Evolutionary conservation across 1,140 invertebrate genomes (phyloP), one percentile per base, ranked within the genome.

Genomic region (Neuroterus valhalla): DNA sequence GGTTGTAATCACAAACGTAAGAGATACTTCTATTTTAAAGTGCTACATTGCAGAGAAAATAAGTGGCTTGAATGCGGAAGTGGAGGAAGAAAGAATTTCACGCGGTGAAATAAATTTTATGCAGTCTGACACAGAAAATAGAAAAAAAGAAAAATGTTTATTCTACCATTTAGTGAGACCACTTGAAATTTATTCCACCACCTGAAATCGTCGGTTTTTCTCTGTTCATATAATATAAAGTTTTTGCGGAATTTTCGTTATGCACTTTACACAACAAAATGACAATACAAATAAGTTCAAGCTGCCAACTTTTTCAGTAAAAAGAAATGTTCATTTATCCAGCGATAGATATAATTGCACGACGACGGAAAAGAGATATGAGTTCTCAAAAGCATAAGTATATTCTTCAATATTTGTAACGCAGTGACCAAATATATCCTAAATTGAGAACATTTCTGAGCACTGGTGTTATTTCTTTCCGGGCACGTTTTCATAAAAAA

Each of bases 401-500:
- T 8, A 5, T 23, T 31, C n/a, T 62, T 62, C 14, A n/a, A 31
- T 62, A 62, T 62, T 62, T 31, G 31, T 62, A 12, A 5, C 15
- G 31, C 26, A 62, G 2, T 38, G 23, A 12, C n/a, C 31, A 62
- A 23, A 31, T 62, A 38, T 31, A 17, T 31, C 55, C 15, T 31
- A 23, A 31, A 62, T 5, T 5, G n/a, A 26, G 3, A n/a, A 26
- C 66, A 45, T 68, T 68, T 45, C 44, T 68, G 66, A 21, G 17
- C 10, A n/a, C 26, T 62, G 55, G 26, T 62, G 55, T 62, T 62
- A 62, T 26, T 62, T 62, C 45, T 68, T 74, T 52, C 55, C 38
- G 71, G 52, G 38, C 45, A 62, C 45, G 44, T 68, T 68, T 68
- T 68, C 31, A 68, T 45, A 45, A 68, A 67, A 62, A 62, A 26